Conservation (phyloP, 2,888 invertebrate genomes). For the Apoda limacodes region DNA sequence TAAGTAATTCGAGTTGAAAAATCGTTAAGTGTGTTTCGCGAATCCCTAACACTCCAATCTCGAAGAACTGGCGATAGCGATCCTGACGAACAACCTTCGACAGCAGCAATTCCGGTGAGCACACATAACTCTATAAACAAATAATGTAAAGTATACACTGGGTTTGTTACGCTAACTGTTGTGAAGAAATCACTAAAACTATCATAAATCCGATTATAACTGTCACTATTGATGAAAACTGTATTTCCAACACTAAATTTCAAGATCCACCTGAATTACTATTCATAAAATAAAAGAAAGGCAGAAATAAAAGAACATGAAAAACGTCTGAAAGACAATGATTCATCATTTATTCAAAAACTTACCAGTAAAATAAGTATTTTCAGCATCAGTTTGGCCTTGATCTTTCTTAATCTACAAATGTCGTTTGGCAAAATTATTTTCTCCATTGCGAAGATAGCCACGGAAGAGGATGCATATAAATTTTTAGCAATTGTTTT, state of each 20-base stretch:
- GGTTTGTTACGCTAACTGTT: constrained; percentile 19
- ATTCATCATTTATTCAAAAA: too few relatives aligned
- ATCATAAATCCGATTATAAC: constrained; percentile 16
- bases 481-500: constrained; percentile 18
- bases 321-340: constrained; percentile 7
- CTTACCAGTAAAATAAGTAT: constrained; percentile 4
- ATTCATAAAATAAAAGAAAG: constrained; percentile 15
- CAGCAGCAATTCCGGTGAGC: too few relatives aligned
- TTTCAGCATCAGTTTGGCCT: constrained; percentile 6
- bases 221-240: constrained; percentile 18
- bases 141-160: constrained; percentile 18
- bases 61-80: too few relatives aligned
- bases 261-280: constrained; percentile 7
- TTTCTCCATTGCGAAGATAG: constrained; percentile 1
- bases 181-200: constrained; percentile 13
- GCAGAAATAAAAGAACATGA: constrained; percentile 11
- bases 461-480: constrained; percentile 5
- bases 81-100: too few relatives aligned
- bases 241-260: constrained; percentile 9
- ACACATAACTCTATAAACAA: constrained; percentile 9
- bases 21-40: constrained; percentile 11
- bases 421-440: background rate
- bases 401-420: constrained; percentile 1
- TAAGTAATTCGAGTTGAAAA: constrained; percentile 11
- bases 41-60: too few relatives aligned